Evolutionary conservation across 1,140 invertebrate species (phyloP).

Genomic region (Trachymyrmex septentrionalis): DNA sequence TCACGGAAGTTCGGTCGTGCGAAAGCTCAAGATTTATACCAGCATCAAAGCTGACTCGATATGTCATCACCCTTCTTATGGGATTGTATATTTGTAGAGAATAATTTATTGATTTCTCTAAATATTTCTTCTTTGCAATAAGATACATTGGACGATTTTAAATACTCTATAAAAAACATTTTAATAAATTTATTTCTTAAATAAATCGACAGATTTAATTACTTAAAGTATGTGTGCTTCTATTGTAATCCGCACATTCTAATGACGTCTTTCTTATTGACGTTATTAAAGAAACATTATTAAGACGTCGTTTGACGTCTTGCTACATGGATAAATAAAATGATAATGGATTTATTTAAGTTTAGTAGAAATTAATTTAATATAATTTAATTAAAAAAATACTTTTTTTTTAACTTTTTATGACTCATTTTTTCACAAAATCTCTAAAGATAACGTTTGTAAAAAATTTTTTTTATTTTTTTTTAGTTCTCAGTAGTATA

Average conservation of each 20-base stretch:
- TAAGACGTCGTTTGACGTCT: too few species aligned
- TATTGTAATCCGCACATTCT: not conserved
- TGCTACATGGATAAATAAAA: too few species aligned
- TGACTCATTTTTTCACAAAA: too few species aligned
- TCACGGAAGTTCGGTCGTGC: not conserved
- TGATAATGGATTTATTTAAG: not conserved
- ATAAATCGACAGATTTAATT: not conserved
- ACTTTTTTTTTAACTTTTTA: too few species aligned
- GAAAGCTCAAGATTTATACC: conserved; percentile 1
- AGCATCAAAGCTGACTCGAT: not conserved
- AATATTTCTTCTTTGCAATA: not conserved
- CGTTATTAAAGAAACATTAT: too few species aligned
- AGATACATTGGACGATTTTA: not conserved
- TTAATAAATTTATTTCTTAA: not conserved
- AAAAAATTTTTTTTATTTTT: too few species aligned
- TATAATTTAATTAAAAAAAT: not conserved
- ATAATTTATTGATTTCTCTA: not conserved
- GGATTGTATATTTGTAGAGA: not conserved
- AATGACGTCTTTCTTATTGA: too few species aligned
- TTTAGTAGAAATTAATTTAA: not conserved
- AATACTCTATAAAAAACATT: not conserved
- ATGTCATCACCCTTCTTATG: not conserved
- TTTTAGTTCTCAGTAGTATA: too few species aligned
- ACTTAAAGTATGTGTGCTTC: not conserved
- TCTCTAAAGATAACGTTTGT: too few species aligned